Percentiles rank a stretch among this genome's conserved stretches.
These are phyloP conservation scores for Popillia japonica DNA, from an alignment of 1,140 invertebrate genomes.

Conservation along the genomic window DNA sequence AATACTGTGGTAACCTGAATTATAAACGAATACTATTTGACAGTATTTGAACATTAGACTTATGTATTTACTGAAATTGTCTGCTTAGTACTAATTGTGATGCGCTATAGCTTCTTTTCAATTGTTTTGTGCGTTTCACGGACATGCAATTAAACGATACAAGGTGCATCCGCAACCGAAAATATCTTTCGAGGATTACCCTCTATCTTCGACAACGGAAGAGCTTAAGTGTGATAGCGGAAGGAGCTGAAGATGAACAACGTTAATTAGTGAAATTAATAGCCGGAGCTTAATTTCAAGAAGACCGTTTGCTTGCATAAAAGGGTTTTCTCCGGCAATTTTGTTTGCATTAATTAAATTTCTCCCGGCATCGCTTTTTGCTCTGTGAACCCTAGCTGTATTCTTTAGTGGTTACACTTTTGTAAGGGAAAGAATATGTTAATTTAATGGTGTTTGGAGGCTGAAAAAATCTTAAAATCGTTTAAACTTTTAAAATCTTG, in stretches of 20 bases:
- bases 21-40: no score
- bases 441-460: not conserved
- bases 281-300: slow-evolving; percentile 3
- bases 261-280: slow-evolving; percentile 11
- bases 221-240: not conserved
- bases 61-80: no score
- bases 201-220: not conserved
- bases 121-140: no score
- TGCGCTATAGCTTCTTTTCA: no score
- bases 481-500: not conserved
- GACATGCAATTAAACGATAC: no score
- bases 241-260: not conserved
- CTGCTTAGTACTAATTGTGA: no score
- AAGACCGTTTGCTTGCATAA: not conserved
- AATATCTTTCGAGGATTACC: not conserved
- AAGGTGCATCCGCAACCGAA: not conserved
- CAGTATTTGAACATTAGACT: no score
- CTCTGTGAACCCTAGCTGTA: not conserved
- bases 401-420: not conserved
- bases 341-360: not conserved
- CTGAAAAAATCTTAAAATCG: not conserved
- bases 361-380: not conserved
- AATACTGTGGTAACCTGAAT: no score
- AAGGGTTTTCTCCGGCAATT: not conserved
- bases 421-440: not conserved